These are phyloP conservation scores for Thunnus albacares DNA, from an alignment of 2,797 vertebrate genomes.

Conservation along the genomic window DNA sequence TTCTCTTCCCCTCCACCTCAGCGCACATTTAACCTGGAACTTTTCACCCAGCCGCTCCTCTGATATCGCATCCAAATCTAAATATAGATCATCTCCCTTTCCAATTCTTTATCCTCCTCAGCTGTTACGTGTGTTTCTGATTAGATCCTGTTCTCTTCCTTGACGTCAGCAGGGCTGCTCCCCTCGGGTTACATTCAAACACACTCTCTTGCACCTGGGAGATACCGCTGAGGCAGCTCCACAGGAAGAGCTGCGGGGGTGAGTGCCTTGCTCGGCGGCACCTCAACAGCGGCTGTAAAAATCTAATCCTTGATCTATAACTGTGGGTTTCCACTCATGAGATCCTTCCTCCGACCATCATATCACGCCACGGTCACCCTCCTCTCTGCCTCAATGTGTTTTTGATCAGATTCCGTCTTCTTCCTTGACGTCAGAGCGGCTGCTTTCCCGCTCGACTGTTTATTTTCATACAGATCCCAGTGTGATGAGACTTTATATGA, in stretches of 20 bases:
- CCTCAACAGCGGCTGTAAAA: neutral
- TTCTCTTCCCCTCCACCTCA: constrained; percentile 8
- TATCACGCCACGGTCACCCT: constrained; percentile 27
- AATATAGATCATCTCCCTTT: constrained; percentile 49
- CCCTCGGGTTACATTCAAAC: constrained; percentile 40
- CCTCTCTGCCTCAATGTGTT: constrained; percentile 55
- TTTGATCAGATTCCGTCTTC: constrained; percentile 75
- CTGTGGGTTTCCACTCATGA: constrained; percentile 54
- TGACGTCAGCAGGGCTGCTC: constrained; percentile 57
- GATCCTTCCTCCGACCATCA: constrained; percentile 13
- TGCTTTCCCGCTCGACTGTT: constrained; percentile 70
- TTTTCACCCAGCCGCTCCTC: constrained; percentile 21
- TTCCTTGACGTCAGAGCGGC: constrained; percentile 75
- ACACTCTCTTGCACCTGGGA: constrained; percentile 31
- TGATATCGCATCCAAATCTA: constrained; percentile 49
- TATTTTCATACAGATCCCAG: constrained; percentile 71
- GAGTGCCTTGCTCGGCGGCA: constrained; percentile 29
- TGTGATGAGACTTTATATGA: constrained; percentile 65
- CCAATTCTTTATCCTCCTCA: constrained; percentile 65
- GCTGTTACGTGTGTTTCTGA: constrained; percentile 63
- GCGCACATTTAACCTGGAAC: constrained; percentile 29
- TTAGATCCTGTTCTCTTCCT: constrained; percentile 66
- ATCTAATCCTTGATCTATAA: constrained; percentile 58
- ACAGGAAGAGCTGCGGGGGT: constrained; percentile 30
- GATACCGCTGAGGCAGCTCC: constrained; percentile 18